Evolutionary conservation across 2,888 invertebrate species (phyloP).

Genomic region (Uropetala carovei): DNA sequence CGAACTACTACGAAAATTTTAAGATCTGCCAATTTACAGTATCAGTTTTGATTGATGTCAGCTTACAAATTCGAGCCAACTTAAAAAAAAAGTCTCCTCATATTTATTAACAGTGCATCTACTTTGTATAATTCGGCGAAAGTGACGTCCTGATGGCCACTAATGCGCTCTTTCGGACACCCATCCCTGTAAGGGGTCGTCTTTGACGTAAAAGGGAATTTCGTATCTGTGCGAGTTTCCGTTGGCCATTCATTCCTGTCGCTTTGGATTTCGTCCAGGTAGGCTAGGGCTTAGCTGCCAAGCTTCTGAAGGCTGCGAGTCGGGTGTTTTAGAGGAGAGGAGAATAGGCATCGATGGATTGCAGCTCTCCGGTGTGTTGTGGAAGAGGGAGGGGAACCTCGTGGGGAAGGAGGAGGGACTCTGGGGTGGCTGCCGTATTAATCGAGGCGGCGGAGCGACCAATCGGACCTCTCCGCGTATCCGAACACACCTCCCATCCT

Average conservation of each 20-base stretch:
- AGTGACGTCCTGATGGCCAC: too few relatives aligned
- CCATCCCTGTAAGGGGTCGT: too few relatives aligned
- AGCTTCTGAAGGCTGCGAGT: conserved; percentile 20
- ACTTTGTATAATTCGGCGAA: too few relatives aligned
- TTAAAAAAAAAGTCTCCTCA: too few relatives aligned
- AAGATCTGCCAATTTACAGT: too few relatives aligned
- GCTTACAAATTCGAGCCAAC: too few relatives aligned
- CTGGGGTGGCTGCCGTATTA: neutral
- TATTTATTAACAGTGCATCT: too few relatives aligned
- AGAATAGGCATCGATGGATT: neutral
- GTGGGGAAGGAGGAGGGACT: neutral
- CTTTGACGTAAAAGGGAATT: neutral
- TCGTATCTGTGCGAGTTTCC: neutral
- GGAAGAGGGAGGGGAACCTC: neutral
- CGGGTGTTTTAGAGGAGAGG: neutral
- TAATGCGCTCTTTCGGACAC: too few relatives aligned
- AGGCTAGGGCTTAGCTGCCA: neutral
- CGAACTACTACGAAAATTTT: too few relatives aligned
- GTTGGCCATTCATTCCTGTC: conserved; percentile 7
- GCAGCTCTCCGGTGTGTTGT: neutral
- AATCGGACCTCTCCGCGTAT: neutral
- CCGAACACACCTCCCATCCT: conserved; percentile 22
- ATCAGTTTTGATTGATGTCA: too few relatives aligned
- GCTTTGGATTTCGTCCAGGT: conserved; percentile 49
- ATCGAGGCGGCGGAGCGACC: neutral